A percentile compares a stretch with the other conserved stretches of the same genome.
phyloP scores from a whole-genome alignment of 1,140 invertebrate species.

The Drosophila nannoptera region DNA sequence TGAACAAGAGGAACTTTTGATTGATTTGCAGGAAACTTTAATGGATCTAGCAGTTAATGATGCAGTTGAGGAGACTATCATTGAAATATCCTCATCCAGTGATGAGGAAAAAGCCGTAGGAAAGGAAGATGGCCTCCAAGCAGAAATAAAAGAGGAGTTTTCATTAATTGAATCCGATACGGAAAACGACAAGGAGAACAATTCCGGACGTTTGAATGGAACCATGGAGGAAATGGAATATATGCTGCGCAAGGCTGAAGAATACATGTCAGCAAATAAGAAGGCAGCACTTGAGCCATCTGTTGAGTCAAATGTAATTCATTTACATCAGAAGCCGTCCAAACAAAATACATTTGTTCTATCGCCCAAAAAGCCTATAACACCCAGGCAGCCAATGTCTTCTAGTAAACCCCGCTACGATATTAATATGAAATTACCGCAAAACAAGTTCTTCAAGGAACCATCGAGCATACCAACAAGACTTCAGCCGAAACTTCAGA shows the following conservation, averaged over 20 bases:
- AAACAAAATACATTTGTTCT: slow-evolving; percentile 61
- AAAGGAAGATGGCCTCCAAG: slow-evolving; percentile 1
- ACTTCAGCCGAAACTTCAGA: slow-evolving; percentile 37
- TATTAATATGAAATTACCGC: slow-evolving; percentile 40
- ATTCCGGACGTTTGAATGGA: slow-evolving; percentile 77
- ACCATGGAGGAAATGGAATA: slow-evolving; percentile 79
- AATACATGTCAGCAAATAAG: slow-evolving; percentile 49
- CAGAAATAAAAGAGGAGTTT: slow-evolving; percentile 17
- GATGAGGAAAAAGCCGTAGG: slow-evolving; percentile 35
- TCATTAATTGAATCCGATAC: background rate
- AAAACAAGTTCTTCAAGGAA: slow-evolving; percentile 52
- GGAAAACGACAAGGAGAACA: slow-evolving; percentile 51
- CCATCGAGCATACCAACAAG: slow-evolving; percentile 45
- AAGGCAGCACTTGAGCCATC: slow-evolving; percentile 2
- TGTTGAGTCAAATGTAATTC: background rate
- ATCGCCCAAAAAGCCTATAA: slow-evolving; percentile 28
- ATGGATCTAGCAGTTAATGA: slow-evolving; percentile 36
- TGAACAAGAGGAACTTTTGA: slow-evolving; percentile 48
- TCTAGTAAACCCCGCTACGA: slow-evolving; percentile 16
- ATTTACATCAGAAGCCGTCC: slow-evolving; percentile 7
- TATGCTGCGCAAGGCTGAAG: slow-evolving; percentile 74
- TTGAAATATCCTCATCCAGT: slow-evolving; percentile 53
- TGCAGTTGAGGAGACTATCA: slow-evolving; percentile 43
- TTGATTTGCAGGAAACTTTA: slow-evolving; percentile 49
- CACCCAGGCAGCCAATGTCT: background rate